Base-by-base conservation (phyloP, 2,797 vertebrate species). In the Taeniopygia guttata region DNA sequence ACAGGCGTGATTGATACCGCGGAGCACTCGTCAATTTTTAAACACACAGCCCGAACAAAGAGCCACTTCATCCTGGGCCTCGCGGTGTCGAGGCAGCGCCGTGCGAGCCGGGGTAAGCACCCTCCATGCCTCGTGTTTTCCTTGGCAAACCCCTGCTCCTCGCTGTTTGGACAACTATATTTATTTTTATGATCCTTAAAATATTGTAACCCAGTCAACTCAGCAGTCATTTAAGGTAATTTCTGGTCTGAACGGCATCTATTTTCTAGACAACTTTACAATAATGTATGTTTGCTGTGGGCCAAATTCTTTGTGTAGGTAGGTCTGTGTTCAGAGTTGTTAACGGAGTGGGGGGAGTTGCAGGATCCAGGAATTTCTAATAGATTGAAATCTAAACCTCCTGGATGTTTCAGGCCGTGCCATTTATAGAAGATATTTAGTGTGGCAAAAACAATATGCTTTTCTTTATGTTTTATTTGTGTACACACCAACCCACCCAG, bases 151-250 rank as follows among this genome's bases (percentile, higher is more conserved):
- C 85, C 92, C 81, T 49, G 89, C 96, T 83, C 94, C 86, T 95
- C 88, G 91, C 96, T 97, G 87, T 97, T 98, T 97, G 96, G 95
- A 97, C 97, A 96, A 95, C 91, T 76, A n/a, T 96, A 98, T 98
- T 98, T 98, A 97, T 98, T 98, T 98, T 96, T 95, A 96, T 91
- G 96, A 95, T 94, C 95, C 95, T 94, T 94, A 95, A 97, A 96
- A 97, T 96, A 96, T 95, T 89, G 95, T 95, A 97, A 96, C 91
- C 92, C 95, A 92, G 92, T 94, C 94, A 91, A 91, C 87, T 96
- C 95, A 26, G 90, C 95, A 97, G 89, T 96, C 96, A 95, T 97
- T 95, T 96, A 75, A 96, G 94, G 95, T 94, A 96, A 96, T 95
- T 97, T 91, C 86, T 89, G 92, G 84, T 82, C 91, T 96, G 95